phyloP scores from a whole-genome alignment of 2,113 vertebrate genomes.

The Mormyrus lacerda region DNA sequence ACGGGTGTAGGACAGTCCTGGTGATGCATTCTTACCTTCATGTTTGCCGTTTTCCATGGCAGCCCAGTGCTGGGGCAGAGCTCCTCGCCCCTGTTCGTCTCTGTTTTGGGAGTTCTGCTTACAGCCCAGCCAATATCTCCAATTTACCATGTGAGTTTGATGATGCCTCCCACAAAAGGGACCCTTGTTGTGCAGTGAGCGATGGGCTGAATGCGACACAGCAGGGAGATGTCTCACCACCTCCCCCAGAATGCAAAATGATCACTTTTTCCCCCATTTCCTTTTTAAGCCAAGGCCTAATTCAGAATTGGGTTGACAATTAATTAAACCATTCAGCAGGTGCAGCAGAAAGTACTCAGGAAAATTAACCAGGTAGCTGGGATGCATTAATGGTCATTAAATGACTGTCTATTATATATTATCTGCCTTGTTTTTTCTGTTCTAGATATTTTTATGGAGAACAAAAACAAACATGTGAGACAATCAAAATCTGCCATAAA shows the following conservation, averaged over 20 bases:
- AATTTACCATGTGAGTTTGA: constrained; percentile 60
- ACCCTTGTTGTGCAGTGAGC: constrained; percentile 53
- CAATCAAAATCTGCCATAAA: neutral
- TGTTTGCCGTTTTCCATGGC: constrained; percentile 48
- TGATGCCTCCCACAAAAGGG: constrained; percentile 60
- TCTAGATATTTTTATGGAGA: neutral
- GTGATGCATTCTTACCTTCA: constrained; percentile 43
- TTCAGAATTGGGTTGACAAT: constrained; percentile 17
- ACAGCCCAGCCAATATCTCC: constrained; percentile 26
- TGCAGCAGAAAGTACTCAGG: constrained; percentile 2
- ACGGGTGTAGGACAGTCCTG: neutral
- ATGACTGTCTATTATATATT: neutral
- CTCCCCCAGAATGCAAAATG: constrained; percentile 5
- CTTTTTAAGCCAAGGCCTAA: constrained; percentile 24
- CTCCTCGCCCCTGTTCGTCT: neutral
- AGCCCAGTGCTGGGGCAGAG: neutral
- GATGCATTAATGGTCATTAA: neutral
- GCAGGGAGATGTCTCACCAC: constrained; percentile 1
- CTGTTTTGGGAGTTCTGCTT: constrained; percentile 20
- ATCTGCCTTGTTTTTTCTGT: neutral
- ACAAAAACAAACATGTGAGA: neutral
- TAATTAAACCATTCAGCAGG: constrained; percentile 2
- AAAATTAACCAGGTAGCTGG: neutral
- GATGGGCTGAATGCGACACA: constrained; percentile 26
- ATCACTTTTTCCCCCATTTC: constrained; percentile 28